Conservation (phyloP, 1,140 invertebrate genomes). For the Drosophila kepulauana region DNA sequence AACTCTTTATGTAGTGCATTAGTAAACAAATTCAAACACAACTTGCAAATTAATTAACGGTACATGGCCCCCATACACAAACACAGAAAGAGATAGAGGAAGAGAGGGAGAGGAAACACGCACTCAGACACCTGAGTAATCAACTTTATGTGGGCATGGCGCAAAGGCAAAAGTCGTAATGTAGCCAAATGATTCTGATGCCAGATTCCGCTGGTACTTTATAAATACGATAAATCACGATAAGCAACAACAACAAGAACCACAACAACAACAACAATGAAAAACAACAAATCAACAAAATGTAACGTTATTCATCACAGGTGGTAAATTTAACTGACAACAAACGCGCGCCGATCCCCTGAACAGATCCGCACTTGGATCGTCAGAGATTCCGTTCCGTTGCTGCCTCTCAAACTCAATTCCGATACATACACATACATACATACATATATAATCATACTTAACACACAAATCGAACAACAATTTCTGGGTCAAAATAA, state of each 20-base stretch:
- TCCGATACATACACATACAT: background rate
- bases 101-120: constrained; percentile 9
- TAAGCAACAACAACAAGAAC: constrained; percentile 36
- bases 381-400: constrained; percentile 43
- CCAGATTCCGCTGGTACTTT: constrained; percentile 52
- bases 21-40: constrained; percentile 43
- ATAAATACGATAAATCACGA: constrained; percentile 74
- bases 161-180: constrained; percentile 27
- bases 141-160: constrained; percentile 78
- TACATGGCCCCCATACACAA: constrained; percentile 58
- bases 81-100: background rate
- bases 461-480: constrained; percentile 51
- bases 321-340: constrained; percentile 82
- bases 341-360: constrained; percentile 69
- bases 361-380: constrained; percentile 31
- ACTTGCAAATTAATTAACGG: constrained; percentile 81
- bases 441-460: constrained; percentile 37
- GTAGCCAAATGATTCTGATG: constrained; percentile 53
- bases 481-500: constrained; percentile 79
- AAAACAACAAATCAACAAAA: constrained; percentile 61
- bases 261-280: constrained; percentile 16
- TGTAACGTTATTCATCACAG: constrained; percentile 83
- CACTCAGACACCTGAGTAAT: constrained; percentile 78
- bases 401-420: background rate
- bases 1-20: background rate